Evolutionary conservation across 2,888 invertebrate genomes (phyloP).

Genomic region (Chymomyza procnemis): DNA sequence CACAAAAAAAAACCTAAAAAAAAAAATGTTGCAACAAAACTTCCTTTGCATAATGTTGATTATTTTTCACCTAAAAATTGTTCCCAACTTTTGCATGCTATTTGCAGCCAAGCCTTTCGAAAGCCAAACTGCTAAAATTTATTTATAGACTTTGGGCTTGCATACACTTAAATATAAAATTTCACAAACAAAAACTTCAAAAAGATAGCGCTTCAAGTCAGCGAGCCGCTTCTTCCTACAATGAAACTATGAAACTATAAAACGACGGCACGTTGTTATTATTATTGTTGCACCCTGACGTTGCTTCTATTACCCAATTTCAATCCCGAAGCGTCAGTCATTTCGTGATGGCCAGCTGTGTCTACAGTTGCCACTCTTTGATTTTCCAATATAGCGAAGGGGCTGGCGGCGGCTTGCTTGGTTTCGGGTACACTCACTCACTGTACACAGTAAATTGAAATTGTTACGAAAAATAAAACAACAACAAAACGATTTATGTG

Average conservation of each 20-base stretch:
- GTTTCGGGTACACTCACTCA: neutral
- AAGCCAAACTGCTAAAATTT: neutral
- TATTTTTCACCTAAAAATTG: neutral
- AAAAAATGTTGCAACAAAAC: neutral
- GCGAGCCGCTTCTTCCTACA: conserved; percentile 68
- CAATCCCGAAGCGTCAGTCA: conserved; percentile 26
- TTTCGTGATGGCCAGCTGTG: neutral
- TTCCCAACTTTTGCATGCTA: neutral
- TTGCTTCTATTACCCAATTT: conserved; percentile 41
- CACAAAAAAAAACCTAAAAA: neutral
- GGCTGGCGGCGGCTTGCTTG: too few species aligned
- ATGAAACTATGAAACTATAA: neutral
- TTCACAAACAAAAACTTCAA: conserved; percentile 45
- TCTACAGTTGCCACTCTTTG: neutral
- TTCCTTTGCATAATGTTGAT: neutral
- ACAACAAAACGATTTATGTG: neutral
- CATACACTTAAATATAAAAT: neutral
- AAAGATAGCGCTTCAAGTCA: conserved; percentile 51
- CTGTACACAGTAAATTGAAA: neutral
- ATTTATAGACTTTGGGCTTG: neutral
- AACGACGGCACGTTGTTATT: neutral
- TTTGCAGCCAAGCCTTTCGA: neutral
- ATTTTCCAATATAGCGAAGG: neutral
- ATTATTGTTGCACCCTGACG: conserved; percentile 13
- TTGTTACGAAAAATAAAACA: neutral